Conservation (phyloP, 2,888 invertebrate species). For the Capitulum mitella region DNA sequence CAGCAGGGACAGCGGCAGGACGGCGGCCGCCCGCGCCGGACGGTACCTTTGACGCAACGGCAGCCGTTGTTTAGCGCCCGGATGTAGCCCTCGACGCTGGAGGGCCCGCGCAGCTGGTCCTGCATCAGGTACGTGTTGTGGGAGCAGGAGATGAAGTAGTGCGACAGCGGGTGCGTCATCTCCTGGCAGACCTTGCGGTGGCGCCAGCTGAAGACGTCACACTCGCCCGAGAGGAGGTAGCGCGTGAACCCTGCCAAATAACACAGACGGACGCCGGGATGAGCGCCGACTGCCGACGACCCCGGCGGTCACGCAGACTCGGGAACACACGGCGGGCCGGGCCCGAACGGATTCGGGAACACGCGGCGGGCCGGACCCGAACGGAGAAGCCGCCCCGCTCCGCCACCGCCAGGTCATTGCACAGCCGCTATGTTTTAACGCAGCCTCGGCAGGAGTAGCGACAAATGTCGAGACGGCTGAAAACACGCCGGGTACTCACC, state of each 20-base stretch:
- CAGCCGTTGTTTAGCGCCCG: constrained; percentile 49
- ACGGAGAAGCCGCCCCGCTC: no score
- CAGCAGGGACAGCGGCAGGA: not conserved
- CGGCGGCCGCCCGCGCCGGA: no score
- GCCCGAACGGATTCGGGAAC: no score
- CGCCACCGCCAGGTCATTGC: no score
- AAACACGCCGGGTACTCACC: no score
- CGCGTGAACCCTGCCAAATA: constrained; percentile 43
- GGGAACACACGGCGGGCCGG: no score
- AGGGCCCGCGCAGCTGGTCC: constrained; percentile 51
- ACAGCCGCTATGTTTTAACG: no score
- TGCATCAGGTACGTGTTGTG: constrained; percentile 51
- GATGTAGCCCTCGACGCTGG: constrained; percentile 49
- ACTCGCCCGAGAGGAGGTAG: constrained; percentile 46
- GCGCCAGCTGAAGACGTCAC: constrained; percentile 49
- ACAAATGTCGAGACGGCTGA: no score
- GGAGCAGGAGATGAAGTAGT: constrained; percentile 50
- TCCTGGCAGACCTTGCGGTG: constrained; percentile 46
- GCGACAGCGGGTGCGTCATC: constrained; percentile 50
- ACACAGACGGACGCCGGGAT: not conserved
- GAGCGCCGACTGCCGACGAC: no score
- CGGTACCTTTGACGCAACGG: constrained; percentile 51
- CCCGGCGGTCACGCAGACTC: no score
- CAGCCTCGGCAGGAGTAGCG: no score
- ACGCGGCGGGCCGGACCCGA: no score